phyloP scores from a whole-genome alignment of 2,888 invertebrate species.

The Drosophila kanekoi region DNA sequence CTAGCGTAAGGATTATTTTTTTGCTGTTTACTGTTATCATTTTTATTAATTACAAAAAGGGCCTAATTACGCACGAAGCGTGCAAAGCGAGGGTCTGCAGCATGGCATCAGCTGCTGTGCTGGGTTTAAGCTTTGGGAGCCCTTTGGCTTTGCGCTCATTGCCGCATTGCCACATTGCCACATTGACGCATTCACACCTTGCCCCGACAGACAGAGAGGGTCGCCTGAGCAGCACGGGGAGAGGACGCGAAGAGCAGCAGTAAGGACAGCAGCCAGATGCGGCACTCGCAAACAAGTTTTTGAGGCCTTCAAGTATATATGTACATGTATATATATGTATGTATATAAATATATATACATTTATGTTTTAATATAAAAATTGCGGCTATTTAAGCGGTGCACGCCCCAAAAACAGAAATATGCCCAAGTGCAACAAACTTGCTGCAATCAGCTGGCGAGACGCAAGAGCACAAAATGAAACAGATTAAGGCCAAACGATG shows the following conservation, averaged over 20 bases:
- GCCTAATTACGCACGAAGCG: conserved; percentile 41
- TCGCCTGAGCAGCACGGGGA: not conserved
- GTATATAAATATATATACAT: conserved; percentile 12
- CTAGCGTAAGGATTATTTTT: not conserved
- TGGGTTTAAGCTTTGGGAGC: conserved; percentile 30
- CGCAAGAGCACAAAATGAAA: not conserved
- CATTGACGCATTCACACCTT: conserved; percentile 81
- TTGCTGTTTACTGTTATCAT: conserved; percentile 38
- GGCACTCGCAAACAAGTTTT: conserved; percentile 50
- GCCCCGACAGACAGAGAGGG: conserved; percentile 9
- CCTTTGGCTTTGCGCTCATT: conserved; percentile 51
- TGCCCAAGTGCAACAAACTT: conserved; percentile 29
- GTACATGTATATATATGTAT: conserved; percentile 2
- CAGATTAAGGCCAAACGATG: conserved; percentile 48
- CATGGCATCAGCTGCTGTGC: conserved; percentile 41
- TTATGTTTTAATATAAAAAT: conserved; percentile 65
- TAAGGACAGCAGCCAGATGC: conserved; percentile 26
- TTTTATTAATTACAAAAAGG: conserved; percentile 68
- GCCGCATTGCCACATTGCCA: conserved; percentile 66
- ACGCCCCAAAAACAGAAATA: conserved; percentile 55
- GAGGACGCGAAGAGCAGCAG: not conserved
- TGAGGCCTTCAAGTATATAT: not conserved
- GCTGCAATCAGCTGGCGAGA: conserved; percentile 26
- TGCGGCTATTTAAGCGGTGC: conserved; percentile 66
- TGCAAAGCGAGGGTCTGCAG: conserved; percentile 23